These are phyloP conservation scores for Linnaemya tessellans DNA, from an alignment of 2,888 invertebrate genomes.

Conservation along the genomic window DNA sequence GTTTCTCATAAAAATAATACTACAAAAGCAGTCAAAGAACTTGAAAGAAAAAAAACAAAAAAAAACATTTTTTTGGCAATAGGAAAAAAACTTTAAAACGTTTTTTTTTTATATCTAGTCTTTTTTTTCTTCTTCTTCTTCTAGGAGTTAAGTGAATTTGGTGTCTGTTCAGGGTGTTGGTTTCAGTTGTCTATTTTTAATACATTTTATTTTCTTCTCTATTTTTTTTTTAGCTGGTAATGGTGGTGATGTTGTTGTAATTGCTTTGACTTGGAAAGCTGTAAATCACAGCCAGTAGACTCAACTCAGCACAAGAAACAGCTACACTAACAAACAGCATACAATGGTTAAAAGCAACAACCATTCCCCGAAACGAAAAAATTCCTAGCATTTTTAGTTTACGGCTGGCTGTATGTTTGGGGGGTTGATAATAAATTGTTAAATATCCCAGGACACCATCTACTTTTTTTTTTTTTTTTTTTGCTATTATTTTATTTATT, in stretches of 20 bases:
- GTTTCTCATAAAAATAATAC: constrained; percentile 37
- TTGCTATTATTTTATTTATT: constrained; percentile 36
- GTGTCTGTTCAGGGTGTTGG: constrained; percentile 66
- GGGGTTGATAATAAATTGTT: constrained; percentile 72
- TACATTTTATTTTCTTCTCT: constrained; percentile 19
- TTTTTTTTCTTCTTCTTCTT: background rate
- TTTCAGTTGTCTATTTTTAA: constrained; percentile 59
- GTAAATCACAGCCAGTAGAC: constrained; percentile 74
- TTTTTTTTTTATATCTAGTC: constrained; percentile 11
- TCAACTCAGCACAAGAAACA: constrained; percentile 48
- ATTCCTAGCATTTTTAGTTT: constrained; percentile 56
- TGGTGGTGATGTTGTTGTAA: constrained; percentile 71
- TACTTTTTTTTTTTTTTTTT: constrained; percentile 37
- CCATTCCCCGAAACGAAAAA: constrained; percentile 25
- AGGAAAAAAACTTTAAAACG: constrained; percentile 54
- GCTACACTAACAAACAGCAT: constrained; percentile 19
- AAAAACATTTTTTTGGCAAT: constrained; percentile 49
- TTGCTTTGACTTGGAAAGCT: constrained; percentile 71
- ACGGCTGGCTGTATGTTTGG: constrained; percentile 62
- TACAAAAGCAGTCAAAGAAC: constrained; percentile 41
- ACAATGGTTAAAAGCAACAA: constrained; percentile 50
- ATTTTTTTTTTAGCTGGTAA: constrained; percentile 30
- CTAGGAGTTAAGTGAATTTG: constrained; percentile 53
- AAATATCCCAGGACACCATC: constrained; percentile 66
- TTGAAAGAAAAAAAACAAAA: no score